Conservation (phyloP, 2,888 invertebrate genomes). For the Cerceris rybyensis region DNA sequence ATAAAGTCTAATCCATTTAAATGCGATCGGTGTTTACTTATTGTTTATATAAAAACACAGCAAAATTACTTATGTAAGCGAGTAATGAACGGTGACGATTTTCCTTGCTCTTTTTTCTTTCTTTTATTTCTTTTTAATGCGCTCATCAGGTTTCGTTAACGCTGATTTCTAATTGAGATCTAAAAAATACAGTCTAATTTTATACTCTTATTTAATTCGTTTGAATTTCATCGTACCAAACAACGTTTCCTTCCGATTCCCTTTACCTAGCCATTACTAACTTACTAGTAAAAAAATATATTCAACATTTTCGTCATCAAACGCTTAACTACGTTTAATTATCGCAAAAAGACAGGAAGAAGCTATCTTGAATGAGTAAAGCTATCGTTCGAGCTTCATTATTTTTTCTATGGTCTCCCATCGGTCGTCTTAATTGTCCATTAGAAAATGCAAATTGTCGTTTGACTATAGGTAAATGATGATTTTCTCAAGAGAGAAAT, state of each 20-base stretch:
- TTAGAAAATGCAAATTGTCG: conserved; percentile 35
- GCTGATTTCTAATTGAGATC: conserved; percentile 49
- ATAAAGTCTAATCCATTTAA: conserved; percentile 60
- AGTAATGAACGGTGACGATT: conserved; percentile 51
- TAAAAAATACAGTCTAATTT: conserved; percentile 61
- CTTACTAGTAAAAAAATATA: conserved; percentile 67
- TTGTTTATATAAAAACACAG: conserved; percentile 29
- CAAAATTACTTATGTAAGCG: conserved; percentile 48
- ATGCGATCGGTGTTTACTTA: conserved; percentile 51
- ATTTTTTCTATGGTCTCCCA: conserved; percentile 27
- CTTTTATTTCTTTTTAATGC: background rate
- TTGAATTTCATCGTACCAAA: conserved; percentile 34
- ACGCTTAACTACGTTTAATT: conserved; percentile 49
- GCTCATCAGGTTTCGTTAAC: background rate
- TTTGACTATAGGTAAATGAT: conserved; percentile 24
- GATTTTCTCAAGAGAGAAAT: conserved; percentile 15
- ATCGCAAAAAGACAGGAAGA: conserved; percentile 58
- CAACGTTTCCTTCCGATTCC: conserved; percentile 20
- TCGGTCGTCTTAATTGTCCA: conserved; percentile 26
- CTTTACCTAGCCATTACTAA: conserved; percentile 40
- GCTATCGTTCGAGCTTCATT: conserved; percentile 30
- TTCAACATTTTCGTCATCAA: conserved; percentile 45
- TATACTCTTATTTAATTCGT: conserved; percentile 32
- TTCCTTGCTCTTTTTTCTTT: conserved; percentile 6
- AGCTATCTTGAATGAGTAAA: conserved; percentile 40